Conservation (phyloP, 1,140 invertebrate genomes). For the Cyphomyrmex costatus region DNA sequence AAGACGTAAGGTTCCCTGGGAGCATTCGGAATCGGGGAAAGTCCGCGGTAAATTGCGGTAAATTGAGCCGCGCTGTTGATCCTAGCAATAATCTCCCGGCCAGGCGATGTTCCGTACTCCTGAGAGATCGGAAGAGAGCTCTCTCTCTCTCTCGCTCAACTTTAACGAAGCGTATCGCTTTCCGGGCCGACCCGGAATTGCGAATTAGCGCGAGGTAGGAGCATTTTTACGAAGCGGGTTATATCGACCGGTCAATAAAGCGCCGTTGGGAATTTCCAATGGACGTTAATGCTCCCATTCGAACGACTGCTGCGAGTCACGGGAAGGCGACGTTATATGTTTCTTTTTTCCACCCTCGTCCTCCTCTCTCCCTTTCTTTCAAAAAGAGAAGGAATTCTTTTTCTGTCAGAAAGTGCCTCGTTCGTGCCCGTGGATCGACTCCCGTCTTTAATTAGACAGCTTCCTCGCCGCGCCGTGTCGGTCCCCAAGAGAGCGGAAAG, state of each 20-base stretch:
- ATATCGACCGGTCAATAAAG: constrained; percentile 65
- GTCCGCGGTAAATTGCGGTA: constrained; percentile 70
- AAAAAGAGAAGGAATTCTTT: constrained; percentile 60
- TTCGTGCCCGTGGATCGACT: constrained; percentile 73
- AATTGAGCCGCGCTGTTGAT: constrained; percentile 68
- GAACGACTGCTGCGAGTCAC: constrained; percentile 64
- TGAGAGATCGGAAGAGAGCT: background rate
- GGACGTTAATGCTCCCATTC: constrained; percentile 69
- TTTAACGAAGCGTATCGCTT: constrained; percentile 60
- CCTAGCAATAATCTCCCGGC: constrained; percentile 65
- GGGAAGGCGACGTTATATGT: constrained; percentile 17
- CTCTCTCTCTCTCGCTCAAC: constrained; percentile 26
- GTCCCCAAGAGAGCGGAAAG: constrained; percentile 80
- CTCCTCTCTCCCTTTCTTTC: constrained; percentile 12
- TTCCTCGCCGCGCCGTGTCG: constrained; percentile 79
- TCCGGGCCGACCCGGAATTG: constrained; percentile 57
- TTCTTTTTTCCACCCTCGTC: constrained; percentile 59
- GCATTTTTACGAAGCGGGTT: constrained; percentile 64
- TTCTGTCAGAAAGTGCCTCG: constrained; percentile 72
- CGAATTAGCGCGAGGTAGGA: constrained; percentile 61
- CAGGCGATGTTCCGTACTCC: constrained; percentile 38
- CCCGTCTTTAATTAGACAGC: constrained; percentile 84
- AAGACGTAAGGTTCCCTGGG: constrained; percentile 65
- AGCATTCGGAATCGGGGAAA: constrained; percentile 59
- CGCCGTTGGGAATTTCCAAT: constrained; percentile 59